Conservation (phyloP, 2,113 vertebrate species). For the Suncus etruscus region DNA sequence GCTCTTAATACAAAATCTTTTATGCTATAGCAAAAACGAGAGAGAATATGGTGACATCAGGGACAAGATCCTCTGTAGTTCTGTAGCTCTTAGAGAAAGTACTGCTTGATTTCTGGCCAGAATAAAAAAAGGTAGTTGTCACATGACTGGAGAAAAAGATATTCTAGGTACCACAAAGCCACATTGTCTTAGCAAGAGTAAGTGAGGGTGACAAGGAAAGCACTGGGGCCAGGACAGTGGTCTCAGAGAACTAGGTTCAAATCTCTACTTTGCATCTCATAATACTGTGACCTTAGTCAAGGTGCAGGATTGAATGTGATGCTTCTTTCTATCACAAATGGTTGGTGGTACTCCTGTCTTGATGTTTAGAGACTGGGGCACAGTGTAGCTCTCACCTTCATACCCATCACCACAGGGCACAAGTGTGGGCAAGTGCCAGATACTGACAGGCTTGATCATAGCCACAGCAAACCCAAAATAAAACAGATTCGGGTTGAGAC, state of each 20-base stretch:
- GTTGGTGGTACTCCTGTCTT: not conserved
- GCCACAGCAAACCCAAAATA: not conserved
- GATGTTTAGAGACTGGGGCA: rapidly evolving
- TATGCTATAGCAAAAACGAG: not conserved
- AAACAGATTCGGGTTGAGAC: rapidly evolving
- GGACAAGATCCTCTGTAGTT: not conserved
- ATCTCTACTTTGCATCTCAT: not conserved
- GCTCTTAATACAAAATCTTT: not conserved
- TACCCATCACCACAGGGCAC: rapidly evolving
- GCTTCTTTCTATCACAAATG: not conserved
- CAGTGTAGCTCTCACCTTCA: no score
- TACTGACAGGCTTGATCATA: not conserved
- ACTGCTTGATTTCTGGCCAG: not conserved
- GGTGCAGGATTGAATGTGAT: rapidly evolving
- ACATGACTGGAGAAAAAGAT: not conserved
- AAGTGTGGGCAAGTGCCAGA: not conserved
- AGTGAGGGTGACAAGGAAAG: no score
- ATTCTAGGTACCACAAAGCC: not conserved
- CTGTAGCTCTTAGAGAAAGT: no score
- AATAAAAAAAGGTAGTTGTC: not conserved
- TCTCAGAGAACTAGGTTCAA: not conserved
- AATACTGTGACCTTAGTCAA: not conserved
- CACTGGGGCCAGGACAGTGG: not conserved
- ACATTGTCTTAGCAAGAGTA: not conserved
- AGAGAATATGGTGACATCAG: rapidly evolving